Base-by-base conservation (phyloP, 1,140 invertebrate genomes). In the Gyrodactylus bullatarudis region DNA sequence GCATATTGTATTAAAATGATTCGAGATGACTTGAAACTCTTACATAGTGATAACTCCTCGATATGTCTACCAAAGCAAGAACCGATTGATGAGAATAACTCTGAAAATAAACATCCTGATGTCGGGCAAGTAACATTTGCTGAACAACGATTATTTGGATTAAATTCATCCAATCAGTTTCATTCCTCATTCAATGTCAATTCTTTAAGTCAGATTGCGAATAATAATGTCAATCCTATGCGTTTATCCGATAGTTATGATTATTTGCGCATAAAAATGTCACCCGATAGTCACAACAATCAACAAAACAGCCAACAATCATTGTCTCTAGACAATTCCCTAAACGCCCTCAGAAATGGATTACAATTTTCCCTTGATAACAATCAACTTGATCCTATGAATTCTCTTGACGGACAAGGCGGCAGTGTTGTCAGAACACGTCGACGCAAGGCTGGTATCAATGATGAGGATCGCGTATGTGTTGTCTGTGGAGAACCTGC, bases 401-500 rank as follows among this genome's bases (percentile, higher is more conserved):
- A 54, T 54, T 8, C 8, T 16, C 34, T 16, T n/a, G 34, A 54
- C n/a, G 34, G 34, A 54, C 34, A 54, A 54, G 34, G 34, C n/a
- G 34, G 34, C 34, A 54, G 34, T 54, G 69, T 71, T 16, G 69
- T 71, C 21, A 8, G 69, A 2, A 71, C 69, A 8, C 69, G 69
- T 20, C 69, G 69, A 20, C 69, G 69, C 22, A 71, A 71, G 69
- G 69, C 69, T 21, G 69, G 69, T 21, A 23, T 71, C 20, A 23
- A 23, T 20, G 69, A 71, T 20, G 69, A 71, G 23, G 69, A 71
- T 20, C 69, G 80, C 76, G 78, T 79, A 69, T 81, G 80, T 72
- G 80, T 79, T 0, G 89, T 94, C 23, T 94, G 90, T 79, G 89
- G 90, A 0, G 89, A 93, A 78, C 85, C 86, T 77, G 91, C 91